These are phyloP conservation scores for Lepidothrix coronata DNA, from an alignment of 2,113 vertebrate genomes.

Conservation along the genomic window DNA sequence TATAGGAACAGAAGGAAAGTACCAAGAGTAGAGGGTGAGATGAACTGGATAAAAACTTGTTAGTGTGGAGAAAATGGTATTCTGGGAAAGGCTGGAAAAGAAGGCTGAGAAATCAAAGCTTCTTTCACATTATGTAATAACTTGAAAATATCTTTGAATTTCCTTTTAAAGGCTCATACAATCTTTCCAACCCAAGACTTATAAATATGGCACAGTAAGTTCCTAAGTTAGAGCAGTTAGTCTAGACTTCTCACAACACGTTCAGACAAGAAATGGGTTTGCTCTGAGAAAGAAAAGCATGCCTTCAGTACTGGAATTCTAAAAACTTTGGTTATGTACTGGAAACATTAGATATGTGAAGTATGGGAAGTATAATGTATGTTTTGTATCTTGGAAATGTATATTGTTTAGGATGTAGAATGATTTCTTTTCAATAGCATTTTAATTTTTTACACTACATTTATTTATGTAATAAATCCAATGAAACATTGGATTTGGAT, in stretches of 20 bases:
- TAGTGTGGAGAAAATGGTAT: not conserved
- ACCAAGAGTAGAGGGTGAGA: not conserved
- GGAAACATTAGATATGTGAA: not conserved
- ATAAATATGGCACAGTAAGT: not conserved
- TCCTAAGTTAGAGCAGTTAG: not conserved
- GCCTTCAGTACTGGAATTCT: not conserved
- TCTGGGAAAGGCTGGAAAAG: not conserved
- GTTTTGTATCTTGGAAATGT: not conserved
- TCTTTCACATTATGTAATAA: not conserved
- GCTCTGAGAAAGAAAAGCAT: not conserved
- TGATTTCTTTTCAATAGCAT: rapidly evolving
- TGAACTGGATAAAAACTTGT: not conserved
- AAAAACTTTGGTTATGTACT: not conserved
- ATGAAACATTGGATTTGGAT: not conserved
- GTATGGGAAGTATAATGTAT: not conserved
- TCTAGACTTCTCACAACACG: not conserved
- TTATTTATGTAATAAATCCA: not conserved
- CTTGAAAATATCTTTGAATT: not conserved
- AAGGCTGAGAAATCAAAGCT: not conserved
- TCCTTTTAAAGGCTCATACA: not conserved
- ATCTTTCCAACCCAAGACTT: not conserved
- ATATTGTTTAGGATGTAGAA: not conserved
- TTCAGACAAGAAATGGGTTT: not conserved
- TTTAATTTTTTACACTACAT: not conserved
- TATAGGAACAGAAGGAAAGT: not conserved